Base-by-base conservation (phyloP, 2,797 vertebrate species). In the Myripristis jacobus region DNA sequence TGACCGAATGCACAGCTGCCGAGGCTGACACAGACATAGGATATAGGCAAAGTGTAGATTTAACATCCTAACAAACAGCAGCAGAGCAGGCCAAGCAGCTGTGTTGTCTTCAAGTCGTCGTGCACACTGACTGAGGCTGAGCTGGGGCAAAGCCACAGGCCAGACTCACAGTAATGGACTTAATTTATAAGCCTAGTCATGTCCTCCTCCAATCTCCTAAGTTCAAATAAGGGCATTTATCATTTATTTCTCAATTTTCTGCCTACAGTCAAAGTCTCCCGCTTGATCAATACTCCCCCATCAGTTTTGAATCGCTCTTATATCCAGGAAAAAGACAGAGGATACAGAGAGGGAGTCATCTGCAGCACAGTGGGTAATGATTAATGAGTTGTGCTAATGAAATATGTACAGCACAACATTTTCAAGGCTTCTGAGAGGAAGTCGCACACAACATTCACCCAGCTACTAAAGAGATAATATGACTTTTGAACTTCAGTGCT, bases 281-380 rank as follows among this genome's bases (percentile, higher is more conserved):
- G 27, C 21, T 38, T 18, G 53, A 81, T 89, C 83, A 70, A 86
- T 89, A 78, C 54, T 64, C 60, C 31, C 66, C 27, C 43, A 74
- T 79, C 63, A 65, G 29, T 22, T 62, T 46, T 67, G 54, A 73
- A 66, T 76, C 66, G 15, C 41, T 77, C 43, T 21, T 44, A 62
- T 61, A 41, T 11, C 51, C 12, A 75, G 70, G 68, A 57, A 47
- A 52, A 54, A 24, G 34, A 80, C 41, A 61, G 29, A 56, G 29
- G 55, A 66, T 53, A 22, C 29, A 44, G 61, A 71, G 34, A 43
- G 19, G 0, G 0, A 58, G 29, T 69, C 27, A 63, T 52, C 62
- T 58, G 41, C 54, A 55, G 60, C 44, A 52, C 50, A 53, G 47
- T 25, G 27, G 21, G 7, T 43, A 25, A 62, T 76, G 58, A 71